Base-by-base conservation (phyloP, 2,797 vertebrate genomes). In the Manis crassicaudata region DNA sequence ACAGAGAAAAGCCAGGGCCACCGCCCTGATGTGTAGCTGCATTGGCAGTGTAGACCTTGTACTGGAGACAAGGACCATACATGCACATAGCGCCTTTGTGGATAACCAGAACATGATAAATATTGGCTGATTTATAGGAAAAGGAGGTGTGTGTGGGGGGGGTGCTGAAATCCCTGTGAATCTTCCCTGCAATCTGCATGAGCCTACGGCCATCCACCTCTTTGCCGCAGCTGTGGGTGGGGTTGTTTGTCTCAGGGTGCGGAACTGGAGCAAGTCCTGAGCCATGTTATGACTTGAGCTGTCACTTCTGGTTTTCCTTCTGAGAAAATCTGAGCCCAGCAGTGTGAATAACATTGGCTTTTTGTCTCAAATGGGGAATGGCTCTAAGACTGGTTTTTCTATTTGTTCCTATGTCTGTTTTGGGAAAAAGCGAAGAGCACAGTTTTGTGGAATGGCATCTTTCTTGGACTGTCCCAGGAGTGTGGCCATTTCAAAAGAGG, bases 361-460 rank as follows among this genome's bases (percentile, higher is more conserved):
- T 96, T 56, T 65, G 54, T 90, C 73, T 96, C 67, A 37, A 63
- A 0, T 35, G 68, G 92, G 21, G 35, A 94, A 37, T 68, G 46
- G 35, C 29, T n/a, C 43, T 32, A 13, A 80, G 70, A n/a, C 18
- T 84, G 82, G 21, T 56, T 77, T 92, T 88, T 90, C 82, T 86
- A 25, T 80, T 62, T 81, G 73, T 77, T 52, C 77, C 87, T 92
- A 73, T 65, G 43, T 94, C 95, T 84, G 46, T 89, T 86, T 92
- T 65, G 70, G 56, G 25, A 62, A 70, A 76, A 73, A 76, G 75
- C 63, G 79, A 35, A 58, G 67, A 77, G 25, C 43, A 46, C 29
- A 52, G 6, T 72, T 94, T 80, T 46, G 77, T 70, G 29, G 54
- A 70, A 60, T 2, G 10, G 35, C 21, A 4, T 58, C 93, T 72